Base-by-base conservation (phyloP, 2,888 invertebrate genomes). In the Peribatodes rhomboidaria region DNA sequence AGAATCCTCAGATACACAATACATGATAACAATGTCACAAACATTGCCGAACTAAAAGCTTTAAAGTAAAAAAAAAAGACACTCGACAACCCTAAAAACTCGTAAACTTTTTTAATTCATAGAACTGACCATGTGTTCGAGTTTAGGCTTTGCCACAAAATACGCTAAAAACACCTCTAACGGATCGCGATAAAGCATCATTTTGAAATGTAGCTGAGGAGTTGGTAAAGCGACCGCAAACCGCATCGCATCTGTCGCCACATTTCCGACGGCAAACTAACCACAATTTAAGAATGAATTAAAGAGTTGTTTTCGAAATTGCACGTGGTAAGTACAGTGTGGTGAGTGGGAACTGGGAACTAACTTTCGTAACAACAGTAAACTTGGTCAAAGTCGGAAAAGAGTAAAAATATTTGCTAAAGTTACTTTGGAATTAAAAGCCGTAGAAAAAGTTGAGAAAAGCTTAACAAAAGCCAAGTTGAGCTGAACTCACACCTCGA, bases 241-340 rank as follows among this genome's bases (percentile, higher is more conserved):
- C 84, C 84, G 75, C 83, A 80, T 69, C 77, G 80, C 87, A 87
- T 85, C 85, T 87, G 88, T 84, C 85, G 84, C 78, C 78, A 76
- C 79, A 70, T 77, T 72, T 71, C 83, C 84, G 80, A 74, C 83
- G 77, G 79, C 75, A 76, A 78, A 79, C 77, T 78, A 82, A 85
- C 86, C 85, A 78, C 85, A 85, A 78, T 81, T 81, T 78, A 82
- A 85, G 81, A 81, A 82, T 79, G 77, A 74, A 82, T 82, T 83
- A 78, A 69, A 71, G 70, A 62, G 65, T 65, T 70, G 65, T 71
- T 73, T 69, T 68, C 31, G 46, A 62, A 67, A 69, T 70, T 67
- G 52, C 66, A 67, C 71, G 72, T 58, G 66, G 65, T 74, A 68
- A 70, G 67, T 70, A 61, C 56, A 53, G 14, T 37, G 52, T 35